A percentile compares a stretch with the other conserved stretches of the same genome.
Evolutionary conservation across 1,140 invertebrate genomes (phyloP).

Genomic region (Stenopsyche tienmushanensis): DNA sequence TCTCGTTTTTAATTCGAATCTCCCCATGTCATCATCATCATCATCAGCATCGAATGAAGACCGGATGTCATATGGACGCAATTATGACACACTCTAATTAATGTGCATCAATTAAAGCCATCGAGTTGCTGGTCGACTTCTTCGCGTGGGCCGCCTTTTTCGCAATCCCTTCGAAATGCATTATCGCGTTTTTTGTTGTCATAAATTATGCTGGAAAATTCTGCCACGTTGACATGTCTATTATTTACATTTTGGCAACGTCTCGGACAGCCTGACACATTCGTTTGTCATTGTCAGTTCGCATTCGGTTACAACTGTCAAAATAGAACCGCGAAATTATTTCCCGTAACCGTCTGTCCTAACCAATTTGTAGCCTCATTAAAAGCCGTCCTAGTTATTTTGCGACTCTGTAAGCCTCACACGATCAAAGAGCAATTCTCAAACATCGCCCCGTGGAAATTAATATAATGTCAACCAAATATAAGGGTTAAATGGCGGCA

Average conservation of each 20-base stretch:
- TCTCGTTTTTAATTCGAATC: background rate
- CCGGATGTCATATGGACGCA: too few species aligned
- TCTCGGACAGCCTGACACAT: background rate
- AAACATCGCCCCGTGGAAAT: too few species aligned
- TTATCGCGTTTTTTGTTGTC: background rate
- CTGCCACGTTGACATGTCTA: conserved; percentile 14
- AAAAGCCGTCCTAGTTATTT: background rate
- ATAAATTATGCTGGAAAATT: background rate
- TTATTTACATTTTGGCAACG: conserved; percentile 8
- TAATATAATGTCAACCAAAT: too few species aligned
- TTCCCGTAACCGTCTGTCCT: conserved; percentile 14
- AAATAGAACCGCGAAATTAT: conserved; percentile 15
- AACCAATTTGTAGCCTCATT: conserved; percentile 24
- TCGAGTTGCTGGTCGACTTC: too few species aligned
- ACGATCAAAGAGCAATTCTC: too few species aligned
- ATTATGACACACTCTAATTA: too few species aligned
- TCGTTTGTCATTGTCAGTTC: conserved; percentile 35
- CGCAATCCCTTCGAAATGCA: background rate
- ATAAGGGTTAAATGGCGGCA: too few species aligned
- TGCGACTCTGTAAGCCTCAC: too few species aligned
- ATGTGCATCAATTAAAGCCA: too few species aligned
- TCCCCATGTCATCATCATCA: background rate
- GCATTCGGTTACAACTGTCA: conserved; percentile 21
- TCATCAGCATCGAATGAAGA: too few species aligned
- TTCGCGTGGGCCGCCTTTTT: too few species aligned